Conservation (phyloP, 2,113 vertebrate species). For the Aspidoscelis tigris region DNA sequence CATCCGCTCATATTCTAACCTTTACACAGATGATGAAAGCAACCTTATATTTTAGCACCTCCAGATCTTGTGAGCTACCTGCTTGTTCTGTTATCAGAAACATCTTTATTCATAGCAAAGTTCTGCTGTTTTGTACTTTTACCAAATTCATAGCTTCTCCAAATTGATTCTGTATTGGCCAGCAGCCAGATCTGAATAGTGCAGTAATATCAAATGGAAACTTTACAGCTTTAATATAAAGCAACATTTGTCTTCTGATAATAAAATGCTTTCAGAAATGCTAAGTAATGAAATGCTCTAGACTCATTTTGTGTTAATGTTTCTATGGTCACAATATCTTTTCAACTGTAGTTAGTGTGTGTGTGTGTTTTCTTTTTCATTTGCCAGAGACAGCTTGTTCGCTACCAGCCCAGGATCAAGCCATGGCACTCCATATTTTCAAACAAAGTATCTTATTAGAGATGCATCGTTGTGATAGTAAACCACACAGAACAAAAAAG, state of each 20-base stretch:
- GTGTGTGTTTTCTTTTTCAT: too few relatives aligned
- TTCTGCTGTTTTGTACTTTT: not conserved
- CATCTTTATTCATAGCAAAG: not conserved
- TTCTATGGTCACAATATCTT: not conserved
- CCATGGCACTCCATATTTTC: too few relatives aligned
- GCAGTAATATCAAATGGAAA: slow-evolving; percentile 21
- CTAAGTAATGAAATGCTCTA: not conserved
- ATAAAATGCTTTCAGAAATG: not conserved
- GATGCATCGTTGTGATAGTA: too few relatives aligned
- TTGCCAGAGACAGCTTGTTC: too few relatives aligned
- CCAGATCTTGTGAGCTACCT: not conserved
- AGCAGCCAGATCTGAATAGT: not conserved
- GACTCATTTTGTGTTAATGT: not conserved
- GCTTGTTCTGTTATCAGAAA: not conserved
- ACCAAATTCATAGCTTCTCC: too few relatives aligned
- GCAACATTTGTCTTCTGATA: not conserved
- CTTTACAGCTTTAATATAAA: fast-evolving
- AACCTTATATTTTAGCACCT: too few relatives aligned
- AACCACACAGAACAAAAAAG: too few relatives aligned
- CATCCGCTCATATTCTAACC: too few relatives aligned
- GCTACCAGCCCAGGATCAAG: too few relatives aligned
- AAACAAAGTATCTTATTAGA: too few relatives aligned
- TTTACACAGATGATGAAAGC: too few relatives aligned
- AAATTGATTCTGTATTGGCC: not conserved
- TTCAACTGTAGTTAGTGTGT: not conserved